Conservation (phyloP, 2,797 vertebrate genomes). For the Anguilla pacifica region DNA sequence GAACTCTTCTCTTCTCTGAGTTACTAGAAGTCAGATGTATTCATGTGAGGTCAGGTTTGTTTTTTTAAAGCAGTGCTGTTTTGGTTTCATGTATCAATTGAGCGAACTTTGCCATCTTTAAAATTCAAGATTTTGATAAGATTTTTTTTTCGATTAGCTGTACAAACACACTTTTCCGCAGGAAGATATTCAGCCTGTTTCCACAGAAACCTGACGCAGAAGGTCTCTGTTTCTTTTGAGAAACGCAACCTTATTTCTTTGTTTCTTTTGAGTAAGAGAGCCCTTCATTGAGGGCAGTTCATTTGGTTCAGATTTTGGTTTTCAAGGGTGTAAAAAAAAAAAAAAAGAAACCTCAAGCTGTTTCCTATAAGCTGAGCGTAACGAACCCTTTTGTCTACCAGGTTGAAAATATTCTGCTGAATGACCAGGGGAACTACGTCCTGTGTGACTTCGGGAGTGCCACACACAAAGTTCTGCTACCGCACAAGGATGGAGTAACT, state of each 20-base stretch:
- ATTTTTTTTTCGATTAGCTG: background rate
- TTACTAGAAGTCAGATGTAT: background rate
- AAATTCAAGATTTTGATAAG: background rate
- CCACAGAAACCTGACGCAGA: background rate
- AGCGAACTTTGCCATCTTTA: background rate
- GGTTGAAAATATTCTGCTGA: constrained; percentile 97
- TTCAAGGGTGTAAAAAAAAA: background rate
- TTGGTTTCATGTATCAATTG: background rate
- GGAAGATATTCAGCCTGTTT: background rate
- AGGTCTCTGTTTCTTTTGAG: background rate
- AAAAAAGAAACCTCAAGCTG: background rate
- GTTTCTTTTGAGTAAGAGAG: background rate
- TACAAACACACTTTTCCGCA: background rate
- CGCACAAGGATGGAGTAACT: constrained; percentile 91
- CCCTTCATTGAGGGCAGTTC: background rate
- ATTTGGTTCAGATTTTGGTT: background rate
- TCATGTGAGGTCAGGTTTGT: background rate
- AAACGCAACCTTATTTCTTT: background rate
- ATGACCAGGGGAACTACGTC: constrained; percentile 91
- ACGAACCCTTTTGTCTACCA: constrained; percentile 57
- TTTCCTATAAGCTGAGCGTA: background rate
- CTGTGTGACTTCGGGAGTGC: constrained; percentile 97
- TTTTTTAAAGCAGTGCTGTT: background rate
- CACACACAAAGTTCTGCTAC: constrained; percentile 89
- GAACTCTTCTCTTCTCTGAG: background rate